Base-by-base conservation (phyloP, 2,888 invertebrate species). In the Lithophane leautieri region DNA sequence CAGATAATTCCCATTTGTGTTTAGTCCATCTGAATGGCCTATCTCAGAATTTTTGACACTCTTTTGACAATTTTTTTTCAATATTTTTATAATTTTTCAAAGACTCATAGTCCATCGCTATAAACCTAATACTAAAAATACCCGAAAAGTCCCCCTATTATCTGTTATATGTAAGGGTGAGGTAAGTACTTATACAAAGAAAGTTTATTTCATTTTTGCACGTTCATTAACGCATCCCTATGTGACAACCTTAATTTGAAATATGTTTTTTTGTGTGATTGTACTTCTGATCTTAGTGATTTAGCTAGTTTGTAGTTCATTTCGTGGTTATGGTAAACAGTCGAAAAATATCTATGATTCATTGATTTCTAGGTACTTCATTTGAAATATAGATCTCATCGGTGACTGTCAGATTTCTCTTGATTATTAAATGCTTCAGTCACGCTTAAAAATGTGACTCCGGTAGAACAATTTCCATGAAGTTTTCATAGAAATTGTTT, bases 231-330 rank as follows among this genome's bases (percentile, higher is more conserved):
- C 60, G 84, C 84, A 84, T 81, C 81, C 62, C 34, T 19, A 65
- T 42, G 71, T 76, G 76, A 70, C 63, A 79, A 82, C 81, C 85
- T 80, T 88, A 79, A 83, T 81, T 87, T 85, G 83, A 86, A 83
- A 86, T 88, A 81, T 82, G 87, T 85, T 74, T 66, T 66, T 70
- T 73, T 63, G 56, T 78, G 52, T 79, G 60, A 72, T 71, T 82
- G 77, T 84, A 78, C 9, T 79, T 76, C 69, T 65, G 72, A 44
- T n/a, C 56, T 78, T 81, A 60, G 67, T 71, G 25, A 74, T 63
- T 65, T 68, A 70, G 25, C n/a, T 72, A 73, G 63, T 68, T 65
- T 74, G 44, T 85, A 70, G 68, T 76, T 67, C 28, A 70, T 77
- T 70, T 72, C 63, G 66, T 78, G 86, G 83, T 81, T 87, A 75